Evolutionary conservation across 2,888 invertebrate species (phyloP).

Genomic region (Graphium colonna): DNA sequence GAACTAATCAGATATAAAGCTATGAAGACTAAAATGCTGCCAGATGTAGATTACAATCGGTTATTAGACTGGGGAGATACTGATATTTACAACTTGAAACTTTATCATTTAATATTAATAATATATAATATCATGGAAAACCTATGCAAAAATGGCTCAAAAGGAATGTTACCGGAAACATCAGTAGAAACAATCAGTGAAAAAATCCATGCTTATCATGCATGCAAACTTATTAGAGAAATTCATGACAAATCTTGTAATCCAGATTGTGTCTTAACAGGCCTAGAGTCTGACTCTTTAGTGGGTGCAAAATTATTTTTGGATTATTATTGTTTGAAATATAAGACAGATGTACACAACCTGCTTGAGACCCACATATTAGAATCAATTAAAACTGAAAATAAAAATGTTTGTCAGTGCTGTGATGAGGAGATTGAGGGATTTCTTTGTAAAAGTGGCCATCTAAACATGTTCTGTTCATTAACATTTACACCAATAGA

Average conservation of each 20-base stretch:
- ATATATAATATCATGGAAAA: slow-evolving; percentile 42
- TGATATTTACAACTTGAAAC: slow-evolving; percentile 53
- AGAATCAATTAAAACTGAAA: slow-evolving; percentile 25
- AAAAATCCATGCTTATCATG: slow-evolving; percentile 49
- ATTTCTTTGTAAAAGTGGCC: slow-evolving; percentile 50
- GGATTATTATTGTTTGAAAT: slow-evolving; percentile 47
- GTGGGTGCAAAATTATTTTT: slow-evolving; percentile 48
- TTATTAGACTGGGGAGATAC: slow-evolving; percentile 40
- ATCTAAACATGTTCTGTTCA: slow-evolving; percentile 61
- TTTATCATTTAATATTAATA: slow-evolving; percentile 49
- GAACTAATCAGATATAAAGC: slow-evolving; percentile 53
- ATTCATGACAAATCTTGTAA: slow-evolving; percentile 35
- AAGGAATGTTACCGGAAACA: slow-evolving; percentile 43
- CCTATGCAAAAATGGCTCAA: slow-evolving; percentile 34
- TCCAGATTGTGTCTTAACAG: slow-evolving; percentile 29
- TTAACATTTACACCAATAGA: slow-evolving; percentile 58
- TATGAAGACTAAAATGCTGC: slow-evolving; percentile 49
- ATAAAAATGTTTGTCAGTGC: slow-evolving; percentile 51
- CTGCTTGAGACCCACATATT: slow-evolving; percentile 35
- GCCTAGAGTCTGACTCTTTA: slow-evolving; percentile 43
- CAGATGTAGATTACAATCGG: slow-evolving; percentile 40
- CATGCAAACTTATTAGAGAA: slow-evolving; percentile 37
- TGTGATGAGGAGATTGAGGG: slow-evolving; percentile 53
- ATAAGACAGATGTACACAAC: slow-evolving; percentile 35
- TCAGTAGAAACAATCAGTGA: slow-evolving; percentile 49